Percentiles rank a stretch among this genome's conserved stretches.
Conservation (phyloP, 1,140 invertebrate species). For the Solenopsis fugax region DNA sequence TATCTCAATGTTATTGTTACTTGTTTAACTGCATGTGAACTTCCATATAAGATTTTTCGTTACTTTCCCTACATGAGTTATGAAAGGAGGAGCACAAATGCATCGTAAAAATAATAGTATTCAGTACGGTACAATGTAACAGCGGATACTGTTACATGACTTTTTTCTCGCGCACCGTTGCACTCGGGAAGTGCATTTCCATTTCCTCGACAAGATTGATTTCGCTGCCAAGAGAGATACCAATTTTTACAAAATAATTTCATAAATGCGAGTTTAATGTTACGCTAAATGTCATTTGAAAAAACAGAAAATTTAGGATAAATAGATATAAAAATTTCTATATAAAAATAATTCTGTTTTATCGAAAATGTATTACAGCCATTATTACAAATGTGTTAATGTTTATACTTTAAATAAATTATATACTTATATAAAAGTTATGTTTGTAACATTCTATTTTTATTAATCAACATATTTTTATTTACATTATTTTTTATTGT, state of each 20-base stretch:
- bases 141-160: slow-evolving; percentile 58
- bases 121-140: slow-evolving; percentile 61
- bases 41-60: slow-evolving; percentile 8
- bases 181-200: slow-evolving; percentile 54
- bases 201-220: slow-evolving; percentile 49
- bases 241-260: slow-evolving; percentile 1
- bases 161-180: slow-evolving; percentile 55
- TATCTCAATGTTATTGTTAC: not conserved
- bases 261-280: not conserved
- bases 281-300: not conserved
- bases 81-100: slow-evolving; percentile 3
- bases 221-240: slow-evolving; percentile 23
- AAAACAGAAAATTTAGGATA: not conserved
- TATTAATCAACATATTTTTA: too few species aligned
- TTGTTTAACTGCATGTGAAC: not conserved
- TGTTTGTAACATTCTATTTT: too few species aligned
- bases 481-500: too few species aligned
- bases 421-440: too few species aligned
- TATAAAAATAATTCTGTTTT: not conserved
- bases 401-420: too few species aligned
- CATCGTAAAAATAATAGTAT: slow-evolving; percentile 53
- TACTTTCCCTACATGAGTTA: slow-evolving; percentile 42
- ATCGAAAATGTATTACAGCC: too few species aligned
- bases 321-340: not conserved
- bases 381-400: too few species aligned